These are phyloP conservation scores for Macrotus californicus DNA, from an alignment of 2,113 vertebrate genomes.

Conservation along the genomic window DNA sequence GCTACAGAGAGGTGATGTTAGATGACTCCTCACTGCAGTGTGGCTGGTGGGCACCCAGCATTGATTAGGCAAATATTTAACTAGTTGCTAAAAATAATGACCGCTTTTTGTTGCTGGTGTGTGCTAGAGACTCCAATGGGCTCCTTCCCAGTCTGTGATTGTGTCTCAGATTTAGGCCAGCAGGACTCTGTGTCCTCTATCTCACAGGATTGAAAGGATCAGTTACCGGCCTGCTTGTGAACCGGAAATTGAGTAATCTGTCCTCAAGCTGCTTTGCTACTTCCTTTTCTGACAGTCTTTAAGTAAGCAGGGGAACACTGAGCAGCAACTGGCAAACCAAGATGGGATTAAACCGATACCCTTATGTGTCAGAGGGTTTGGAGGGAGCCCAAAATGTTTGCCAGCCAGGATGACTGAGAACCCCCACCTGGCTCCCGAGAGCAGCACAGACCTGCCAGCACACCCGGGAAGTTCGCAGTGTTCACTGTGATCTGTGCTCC, in stretches of 20 bases:
- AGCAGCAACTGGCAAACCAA: neutral
- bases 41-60: neutral
- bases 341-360: neutral
- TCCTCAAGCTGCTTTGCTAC: neutral
- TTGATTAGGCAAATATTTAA: neutral
- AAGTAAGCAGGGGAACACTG: neutral
- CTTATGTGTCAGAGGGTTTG: conserved; percentile 15
- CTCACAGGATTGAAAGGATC: neutral
- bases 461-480: neutral
- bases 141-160: neutral
- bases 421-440: neutral
- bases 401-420: conserved; percentile 30
- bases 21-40: neutral
- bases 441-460: neutral
- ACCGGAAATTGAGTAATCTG: neutral
- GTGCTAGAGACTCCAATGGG: neutral
- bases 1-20: neutral
- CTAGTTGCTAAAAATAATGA: neutral
- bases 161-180: neutral
- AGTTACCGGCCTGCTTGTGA: neutral
- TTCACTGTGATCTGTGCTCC: neutral
- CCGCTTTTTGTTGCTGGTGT: neutral
- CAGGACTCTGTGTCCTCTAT: neutral
- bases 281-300: neutral
- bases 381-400: neutral